A percentile compares a stretch with the other conserved stretches of the same genome.
These are phyloP conservation scores for Ciconia boyciana DNA, from an alignment of 2,113 vertebrate species.

Conservation along the genomic window DNA sequence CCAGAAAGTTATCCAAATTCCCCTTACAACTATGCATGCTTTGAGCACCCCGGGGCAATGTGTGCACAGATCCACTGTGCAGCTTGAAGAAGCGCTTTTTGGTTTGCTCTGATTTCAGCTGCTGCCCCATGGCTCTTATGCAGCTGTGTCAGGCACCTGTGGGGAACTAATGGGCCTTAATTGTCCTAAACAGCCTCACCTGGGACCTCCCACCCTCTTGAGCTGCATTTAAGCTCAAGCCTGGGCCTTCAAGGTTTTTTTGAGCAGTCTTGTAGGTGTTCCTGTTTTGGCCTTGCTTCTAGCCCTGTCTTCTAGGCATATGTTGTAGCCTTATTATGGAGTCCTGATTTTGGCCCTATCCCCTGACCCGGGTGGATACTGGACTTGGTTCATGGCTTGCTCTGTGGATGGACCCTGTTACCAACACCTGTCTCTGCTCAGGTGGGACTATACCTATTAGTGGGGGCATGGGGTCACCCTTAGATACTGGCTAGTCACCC, in stretches of 20 bases:
- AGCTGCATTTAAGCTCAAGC: background rate
- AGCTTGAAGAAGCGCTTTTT: background rate
- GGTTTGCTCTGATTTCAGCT: background rate
- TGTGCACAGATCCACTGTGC: background rate
- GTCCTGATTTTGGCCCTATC: background rate
- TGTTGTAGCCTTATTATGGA: background rate
- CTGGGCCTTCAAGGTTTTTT: background rate
- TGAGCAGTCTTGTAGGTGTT: background rate
- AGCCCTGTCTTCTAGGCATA: rapidly evolving
- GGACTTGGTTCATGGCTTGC: background rate
- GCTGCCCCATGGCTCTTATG: rapidly evolving
- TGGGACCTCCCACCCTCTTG: background rate
- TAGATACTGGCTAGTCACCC: background rate
- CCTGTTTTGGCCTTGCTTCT: background rate
- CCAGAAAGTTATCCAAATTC: background rate
- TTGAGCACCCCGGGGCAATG: rapidly evolving
- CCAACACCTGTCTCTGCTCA: background rate
- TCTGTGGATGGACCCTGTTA: background rate
- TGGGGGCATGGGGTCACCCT: background rate
- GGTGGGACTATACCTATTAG: background rate
- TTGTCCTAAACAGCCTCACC: background rate
- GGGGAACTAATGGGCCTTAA: background rate
- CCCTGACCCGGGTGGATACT: background rate
- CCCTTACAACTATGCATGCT: rapidly evolving
- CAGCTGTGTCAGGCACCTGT: background rate